These are phyloP conservation scores for Dastarcus helophoroides DNA, from an alignment of 2,888 invertebrate genomes.

Conservation along the genomic window DNA sequence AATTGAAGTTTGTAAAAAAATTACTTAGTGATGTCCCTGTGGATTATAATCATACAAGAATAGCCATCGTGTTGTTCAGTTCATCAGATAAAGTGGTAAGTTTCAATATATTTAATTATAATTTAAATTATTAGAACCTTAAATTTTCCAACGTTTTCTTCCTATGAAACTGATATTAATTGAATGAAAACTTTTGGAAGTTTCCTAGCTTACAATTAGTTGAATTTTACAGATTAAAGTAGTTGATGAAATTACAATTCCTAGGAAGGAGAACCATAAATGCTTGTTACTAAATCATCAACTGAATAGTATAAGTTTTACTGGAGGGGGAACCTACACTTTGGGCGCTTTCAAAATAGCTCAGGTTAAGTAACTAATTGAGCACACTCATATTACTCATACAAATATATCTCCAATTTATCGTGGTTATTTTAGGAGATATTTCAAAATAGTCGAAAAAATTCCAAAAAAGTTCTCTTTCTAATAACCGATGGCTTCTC, in stretches of 20 bases:
- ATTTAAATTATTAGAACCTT: too few species aligned
- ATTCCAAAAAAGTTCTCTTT: constrained; percentile 49
- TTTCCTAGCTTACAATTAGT: too few species aligned
- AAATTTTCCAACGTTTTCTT: too few species aligned
- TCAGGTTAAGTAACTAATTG: constrained; percentile 36
- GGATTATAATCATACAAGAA: constrained; percentile 48
- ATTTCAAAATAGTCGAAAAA: constrained; percentile 36
- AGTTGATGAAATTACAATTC: constrained; percentile 49
- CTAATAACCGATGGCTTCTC: constrained; percentile 61
- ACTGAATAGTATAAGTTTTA: constrained; percentile 47
- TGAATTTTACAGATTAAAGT: constrained; percentile 25
- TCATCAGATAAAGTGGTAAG: constrained; percentile 45
- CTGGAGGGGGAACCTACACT: constrained; percentile 58
- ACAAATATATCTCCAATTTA: too few species aligned
- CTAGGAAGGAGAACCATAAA: constrained; percentile 45
- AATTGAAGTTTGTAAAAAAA: constrained; percentile 55
- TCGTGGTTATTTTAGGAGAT: constrained; percentile 36
- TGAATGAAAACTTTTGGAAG: too few species aligned
- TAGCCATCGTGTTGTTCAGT: constrained; percentile 54
- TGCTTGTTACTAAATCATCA: constrained; percentile 51
- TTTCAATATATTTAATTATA: too few species aligned
- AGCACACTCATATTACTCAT: too few species aligned
- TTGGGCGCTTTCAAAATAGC: constrained; percentile 55
- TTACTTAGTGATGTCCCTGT: constrained; percentile 54
- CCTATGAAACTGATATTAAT: too few species aligned